Evolutionary conservation across 2,888 invertebrate genomes (phyloP).

Genomic region (Slavum lentiscoides): DNA sequence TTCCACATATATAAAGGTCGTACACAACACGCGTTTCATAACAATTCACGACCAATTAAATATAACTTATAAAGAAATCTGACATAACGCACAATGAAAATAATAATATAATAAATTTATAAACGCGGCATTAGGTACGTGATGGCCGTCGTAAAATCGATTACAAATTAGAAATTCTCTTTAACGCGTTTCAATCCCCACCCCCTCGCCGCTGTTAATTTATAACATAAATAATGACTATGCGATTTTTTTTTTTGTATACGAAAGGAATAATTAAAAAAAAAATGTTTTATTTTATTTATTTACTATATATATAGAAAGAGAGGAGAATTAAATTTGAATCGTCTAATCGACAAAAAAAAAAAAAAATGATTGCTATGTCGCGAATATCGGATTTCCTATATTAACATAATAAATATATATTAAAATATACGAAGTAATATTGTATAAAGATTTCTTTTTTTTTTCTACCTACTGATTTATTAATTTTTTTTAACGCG

Average conservation of each 20-base stretch:
- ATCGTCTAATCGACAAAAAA: background rate
- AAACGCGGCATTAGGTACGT: too few species aligned
- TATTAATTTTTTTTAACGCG: background rate
- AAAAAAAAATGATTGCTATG: background rate
- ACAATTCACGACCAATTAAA: background rate
- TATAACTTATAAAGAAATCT: constrained; percentile 18
- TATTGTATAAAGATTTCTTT: background rate
- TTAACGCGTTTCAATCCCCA: background rate
- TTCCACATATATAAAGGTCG: background rate
- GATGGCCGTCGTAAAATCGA: background rate
- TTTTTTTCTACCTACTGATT: background rate
- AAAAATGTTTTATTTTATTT: background rate
- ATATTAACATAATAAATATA: background rate
- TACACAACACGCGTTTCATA: background rate
- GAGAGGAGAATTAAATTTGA: background rate
- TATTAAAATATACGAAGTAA: background rate
- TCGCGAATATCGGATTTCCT: background rate
- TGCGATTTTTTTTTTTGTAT: background rate
- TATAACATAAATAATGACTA: background rate
- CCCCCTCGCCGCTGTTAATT: background rate
- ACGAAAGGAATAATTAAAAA: too few species aligned
- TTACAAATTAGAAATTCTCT: constrained; percentile 3
- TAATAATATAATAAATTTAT: background rate
- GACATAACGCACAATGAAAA: background rate
- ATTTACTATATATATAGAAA: too few species aligned